These are phyloP conservation scores for Cephalopterus ornatus DNA, from an alignment of 2,113 vertebrate genomes.

Conservation along the genomic window DNA sequence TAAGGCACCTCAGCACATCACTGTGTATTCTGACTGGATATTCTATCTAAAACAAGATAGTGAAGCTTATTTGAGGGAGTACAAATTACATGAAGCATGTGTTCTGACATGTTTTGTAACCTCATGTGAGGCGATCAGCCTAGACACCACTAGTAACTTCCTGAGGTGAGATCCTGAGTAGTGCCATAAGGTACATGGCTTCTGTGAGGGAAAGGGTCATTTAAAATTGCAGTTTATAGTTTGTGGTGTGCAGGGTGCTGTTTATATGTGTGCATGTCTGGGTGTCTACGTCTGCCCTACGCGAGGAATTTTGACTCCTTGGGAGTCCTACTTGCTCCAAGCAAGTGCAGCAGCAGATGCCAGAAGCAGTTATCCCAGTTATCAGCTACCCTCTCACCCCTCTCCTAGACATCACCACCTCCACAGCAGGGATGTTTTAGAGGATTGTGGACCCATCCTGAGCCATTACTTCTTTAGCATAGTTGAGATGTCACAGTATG, in stretches of 20 bases:
- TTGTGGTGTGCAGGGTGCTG: background rate
- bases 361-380: background rate
- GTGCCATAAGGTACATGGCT: background rate
- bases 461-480: background rate
- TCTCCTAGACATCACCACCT: background rate
- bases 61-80: background rate
- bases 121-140: background rate
- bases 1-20: background rate
- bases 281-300: background rate
- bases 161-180: background rate
- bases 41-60: background rate
- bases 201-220: background rate
- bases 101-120: background rate
- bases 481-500: background rate
- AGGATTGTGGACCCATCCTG: background rate
- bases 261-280: background rate
- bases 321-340: background rate
- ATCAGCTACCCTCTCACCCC: background rate
- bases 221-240: background rate
- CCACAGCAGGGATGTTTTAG: background rate
- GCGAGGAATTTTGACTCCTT: background rate
- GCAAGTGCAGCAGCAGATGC: background rate
- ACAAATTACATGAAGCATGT: background rate
- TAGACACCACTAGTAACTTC: background rate
- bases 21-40: background rate